Evolutionary conservation across 2,797 vertebrate species (phyloP).

Genomic region (Austrolebias charrua): DNA sequence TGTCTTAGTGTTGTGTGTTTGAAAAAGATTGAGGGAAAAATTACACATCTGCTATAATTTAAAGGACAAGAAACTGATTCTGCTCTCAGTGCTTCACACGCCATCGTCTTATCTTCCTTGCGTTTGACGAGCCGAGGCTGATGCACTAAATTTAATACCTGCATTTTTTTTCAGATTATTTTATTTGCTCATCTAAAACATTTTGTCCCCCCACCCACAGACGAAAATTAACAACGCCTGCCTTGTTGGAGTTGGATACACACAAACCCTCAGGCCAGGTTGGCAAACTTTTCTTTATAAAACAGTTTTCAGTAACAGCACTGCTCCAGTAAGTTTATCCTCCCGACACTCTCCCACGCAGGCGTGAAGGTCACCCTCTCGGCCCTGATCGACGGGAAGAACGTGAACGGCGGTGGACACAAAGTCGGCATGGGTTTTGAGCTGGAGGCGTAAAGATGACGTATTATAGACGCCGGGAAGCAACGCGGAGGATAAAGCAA

Average conservation of each 20-base stretch:
- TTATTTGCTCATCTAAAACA: no score
- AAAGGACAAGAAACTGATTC: no score
- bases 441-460: slow-evolving; percentile 86
- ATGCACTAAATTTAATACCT: no score
- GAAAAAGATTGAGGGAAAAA: no score
- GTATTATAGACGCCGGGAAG: slow-evolving; percentile 10
- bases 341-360: slow-evolving; percentile 48
- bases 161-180: no score
- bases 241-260: slow-evolving; percentile 93
- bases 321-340: not conserved
- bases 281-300: slow-evolving; percentile 3
- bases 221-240: slow-evolving; percentile 96
- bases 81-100: no score
- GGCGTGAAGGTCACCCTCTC: slow-evolving; percentile 96
- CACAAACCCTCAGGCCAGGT: slow-evolving; percentile 91
- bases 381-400: slow-evolving; percentile 92
- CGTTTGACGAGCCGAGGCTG: no score
- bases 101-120: no score
- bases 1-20: no score
- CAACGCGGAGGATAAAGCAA: slow-evolving; percentile 27
- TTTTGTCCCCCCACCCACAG: slow-evolving; percentile 69
- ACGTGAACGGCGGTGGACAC: slow-evolving; percentile 91
- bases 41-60: no score
- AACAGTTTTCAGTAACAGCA: not conserved
- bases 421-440: slow-evolving; percentile 95